Percentiles rank a stretch among this genome's conserved stretches.
Evolutionary conservation across 2,888 invertebrate species (phyloP).

Genomic region (Cephus spinipes): DNA sequence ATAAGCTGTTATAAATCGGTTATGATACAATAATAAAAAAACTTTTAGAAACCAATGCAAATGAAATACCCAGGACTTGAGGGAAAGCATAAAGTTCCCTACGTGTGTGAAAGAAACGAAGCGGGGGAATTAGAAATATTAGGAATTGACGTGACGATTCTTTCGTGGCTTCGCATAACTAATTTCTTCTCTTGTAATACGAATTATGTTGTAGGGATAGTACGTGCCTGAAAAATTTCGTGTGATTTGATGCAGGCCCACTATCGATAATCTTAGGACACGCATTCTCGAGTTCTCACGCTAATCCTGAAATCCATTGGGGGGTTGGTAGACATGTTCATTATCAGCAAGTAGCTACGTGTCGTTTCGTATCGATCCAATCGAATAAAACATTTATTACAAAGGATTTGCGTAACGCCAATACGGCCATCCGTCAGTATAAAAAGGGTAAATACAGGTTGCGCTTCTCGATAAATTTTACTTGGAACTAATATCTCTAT

Average conservation of each 20-base stretch:
- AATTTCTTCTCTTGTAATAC: not conserved
- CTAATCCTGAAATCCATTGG: not conserved
- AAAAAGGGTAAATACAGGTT: not conserved
- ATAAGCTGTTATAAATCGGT: not conserved
- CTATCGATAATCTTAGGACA: slow-evolving; percentile 42
- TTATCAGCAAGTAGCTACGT: not conserved
- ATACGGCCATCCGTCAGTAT: not conserved
- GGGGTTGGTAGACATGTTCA: not conserved
- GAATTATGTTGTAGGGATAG: not conserved
- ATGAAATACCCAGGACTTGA: no score
- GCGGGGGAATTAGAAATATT: no score
- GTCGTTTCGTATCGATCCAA: not conserved
- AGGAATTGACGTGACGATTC: no score
- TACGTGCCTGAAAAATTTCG: slow-evolving; percentile 60
- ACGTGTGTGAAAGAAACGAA: no score
- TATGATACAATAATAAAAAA: not conserved
- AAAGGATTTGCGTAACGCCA: not conserved
- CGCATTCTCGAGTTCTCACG: slow-evolving; percentile 40
- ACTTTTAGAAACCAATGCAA: not conserved
- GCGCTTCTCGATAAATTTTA: not conserved
- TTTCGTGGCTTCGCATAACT: no score
- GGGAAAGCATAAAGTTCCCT: no score
- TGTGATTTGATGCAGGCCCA: slow-evolving; percentile 38
- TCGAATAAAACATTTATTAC: not conserved
- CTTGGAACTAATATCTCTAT: not conserved